Base-by-base conservation (phyloP, 2,888 invertebrate genomes). In the Stenchaetothrips biformis region DNA sequence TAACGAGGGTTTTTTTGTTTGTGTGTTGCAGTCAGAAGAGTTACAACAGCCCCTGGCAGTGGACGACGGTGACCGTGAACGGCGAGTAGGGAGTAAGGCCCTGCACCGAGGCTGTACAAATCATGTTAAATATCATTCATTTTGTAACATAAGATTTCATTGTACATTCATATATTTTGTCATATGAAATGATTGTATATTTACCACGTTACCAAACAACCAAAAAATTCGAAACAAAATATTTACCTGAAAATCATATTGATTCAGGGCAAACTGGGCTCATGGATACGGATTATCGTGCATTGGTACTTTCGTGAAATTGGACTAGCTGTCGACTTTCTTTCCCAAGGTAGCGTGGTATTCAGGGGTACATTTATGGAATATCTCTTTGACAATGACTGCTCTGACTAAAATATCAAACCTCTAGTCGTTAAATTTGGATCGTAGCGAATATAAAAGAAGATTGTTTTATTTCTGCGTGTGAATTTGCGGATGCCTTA, bases 21-120 rank as follows among this genome's bases (percentile, higher is more conserved):
- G 21, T 74, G 67, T 74, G 67, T 74, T 74, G 67, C 81, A 82
- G 82, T 82, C 82, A 82, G 82, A 82, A 82, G 81, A 82, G 81
- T 80, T 82, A 82, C 82, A 82, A 78, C 82, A 83, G 83, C 81
- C 83, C 82, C 67, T 83, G 83, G 83, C 81, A 82, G 80, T 83
- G 83, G 83, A 83, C 83, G 78, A 83, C 83, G 13, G 83, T 83
- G 79, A 82, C 81, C 16, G 82, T 81, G 62, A 82, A 82, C 78
- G 82, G 82, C 27, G 82, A 82, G 80, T 82, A 25, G 25, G 16
- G 53, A 18, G 18, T 13, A 6, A 59, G 16, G 37, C 37, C 37
- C 37, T 4, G 59, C 59, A 6, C 59, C 13, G 16, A 25, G n/a
- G 67, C 67, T 21, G 67, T 74, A 74, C 67, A 74, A 74, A n/a